These are phyloP conservation scores for Elysia crispata DNA, from an alignment of 2,888 invertebrate genomes.

Conservation along the genomic window DNA sequence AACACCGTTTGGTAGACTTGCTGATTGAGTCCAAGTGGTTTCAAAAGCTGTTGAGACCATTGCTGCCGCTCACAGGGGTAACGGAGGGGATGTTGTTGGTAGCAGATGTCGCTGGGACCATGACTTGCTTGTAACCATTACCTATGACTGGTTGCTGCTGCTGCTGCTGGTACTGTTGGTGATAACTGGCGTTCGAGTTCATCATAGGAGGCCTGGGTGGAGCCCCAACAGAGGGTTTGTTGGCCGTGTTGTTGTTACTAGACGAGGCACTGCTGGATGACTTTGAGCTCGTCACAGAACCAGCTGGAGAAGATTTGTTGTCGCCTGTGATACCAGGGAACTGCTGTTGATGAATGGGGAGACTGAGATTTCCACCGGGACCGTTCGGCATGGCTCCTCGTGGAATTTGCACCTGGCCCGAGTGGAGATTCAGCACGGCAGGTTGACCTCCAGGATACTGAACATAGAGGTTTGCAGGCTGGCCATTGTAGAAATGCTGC, in stretches of 20 bases:
- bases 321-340: constrained; percentile 2
- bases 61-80: constrained; percentile 59
- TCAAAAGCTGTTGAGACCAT: constrained; percentile 62
- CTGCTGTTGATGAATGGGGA: constrained; percentile 32
- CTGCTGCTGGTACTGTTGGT: constrained; percentile 25
- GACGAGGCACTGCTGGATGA: constrained; percentile 66
- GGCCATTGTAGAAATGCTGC: constrained; percentile 22
- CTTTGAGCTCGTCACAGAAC: constrained; percentile 71
- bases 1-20: no score
- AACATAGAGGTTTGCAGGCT: constrained; percentile 41
- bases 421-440: constrained; percentile 44
- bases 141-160: constrained; percentile 26
- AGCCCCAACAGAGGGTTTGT: constrained; percentile 1
- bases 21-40: no score
- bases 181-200: no score
- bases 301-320: constrained; percentile 67
- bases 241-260: constrained; percentile 48
- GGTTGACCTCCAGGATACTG: constrained; percentile 49
- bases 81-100: constrained; percentile 36
- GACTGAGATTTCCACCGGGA: constrained; percentile 43
- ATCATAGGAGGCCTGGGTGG: constrained; percentile 24
- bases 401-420: constrained; percentile 40
- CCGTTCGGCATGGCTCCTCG: constrained; percentile 33
- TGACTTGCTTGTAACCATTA: constrained; percentile 13
- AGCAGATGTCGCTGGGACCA: background rate